A percentile compares a stretch with the other conserved stretches of the same genome.
These are phyloP conservation scores for Takifugu bimaculatus DNA, from an alignment of 2,113 vertebrate genomes.

Conservation along the genomic window DNA sequence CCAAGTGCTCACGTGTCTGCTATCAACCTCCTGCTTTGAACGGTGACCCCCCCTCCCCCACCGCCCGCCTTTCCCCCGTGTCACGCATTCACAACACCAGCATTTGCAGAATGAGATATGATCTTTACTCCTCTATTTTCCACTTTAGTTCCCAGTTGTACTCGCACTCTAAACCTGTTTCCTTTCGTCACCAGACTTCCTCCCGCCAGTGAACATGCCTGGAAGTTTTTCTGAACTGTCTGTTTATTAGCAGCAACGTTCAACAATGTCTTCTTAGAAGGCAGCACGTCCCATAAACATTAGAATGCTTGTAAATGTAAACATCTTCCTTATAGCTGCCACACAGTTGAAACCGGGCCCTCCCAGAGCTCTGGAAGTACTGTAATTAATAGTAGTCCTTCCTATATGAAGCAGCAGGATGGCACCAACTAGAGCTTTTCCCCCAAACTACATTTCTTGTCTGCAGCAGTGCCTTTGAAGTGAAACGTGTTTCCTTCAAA, in stretches of 20 bases:
- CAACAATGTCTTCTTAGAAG: not conserved
- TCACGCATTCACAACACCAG: not conserved
- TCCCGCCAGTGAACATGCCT: constrained; percentile 3
- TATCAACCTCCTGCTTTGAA: constrained; percentile 45
- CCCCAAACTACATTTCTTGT: not conserved
- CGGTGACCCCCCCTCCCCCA: constrained; percentile 34
- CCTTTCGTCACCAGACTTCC: not conserved
- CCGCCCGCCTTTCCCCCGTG: not conserved
- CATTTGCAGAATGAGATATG: not conserved
- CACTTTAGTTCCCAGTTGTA: constrained; percentile 5
- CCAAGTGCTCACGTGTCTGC: constrained; percentile 57
- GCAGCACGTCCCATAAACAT: not conserved
- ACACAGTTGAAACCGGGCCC: not conserved
- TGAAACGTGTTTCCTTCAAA: not conserved
- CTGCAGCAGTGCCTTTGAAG: constrained; percentile 12
- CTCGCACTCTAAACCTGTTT: constrained; percentile 5
- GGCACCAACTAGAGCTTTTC: not conserved
- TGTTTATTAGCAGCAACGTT: not conserved
- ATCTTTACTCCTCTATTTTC: constrained; percentile 12
- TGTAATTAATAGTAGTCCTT: constrained; percentile 16
- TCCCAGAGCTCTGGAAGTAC: constrained; percentile 10
- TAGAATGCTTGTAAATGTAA: not conserved
- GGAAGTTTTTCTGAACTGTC: not conserved
- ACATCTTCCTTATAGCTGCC: not conserved
- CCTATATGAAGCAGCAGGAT: not conserved